These are phyloP conservation scores for Leptopilina clavipes DNA, from an alignment of 1,140 invertebrate species.

Conservation along the genomic window DNA sequence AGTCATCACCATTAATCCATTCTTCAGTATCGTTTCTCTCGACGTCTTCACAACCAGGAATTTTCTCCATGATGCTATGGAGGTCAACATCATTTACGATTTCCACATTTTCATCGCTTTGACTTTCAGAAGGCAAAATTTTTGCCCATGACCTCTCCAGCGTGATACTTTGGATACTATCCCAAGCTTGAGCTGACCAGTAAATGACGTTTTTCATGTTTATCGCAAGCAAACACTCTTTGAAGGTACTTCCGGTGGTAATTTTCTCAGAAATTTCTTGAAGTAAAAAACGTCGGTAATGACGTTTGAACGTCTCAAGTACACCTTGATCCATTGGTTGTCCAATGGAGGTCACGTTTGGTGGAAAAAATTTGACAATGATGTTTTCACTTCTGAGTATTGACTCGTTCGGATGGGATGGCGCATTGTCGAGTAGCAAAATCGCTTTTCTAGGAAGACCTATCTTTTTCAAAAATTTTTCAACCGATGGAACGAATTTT, in stretches of 20 bases:
- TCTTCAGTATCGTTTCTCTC: neutral
- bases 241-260: no score
- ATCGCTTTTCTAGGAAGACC: constrained; percentile 41
- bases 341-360: neutral
- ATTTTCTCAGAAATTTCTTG: neutral
- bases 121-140: no score
- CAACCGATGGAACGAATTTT: constrained; percentile 43
- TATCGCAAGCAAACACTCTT: no score
- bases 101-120: no score
- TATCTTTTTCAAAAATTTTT: constrained; percentile 26
- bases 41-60: no score
- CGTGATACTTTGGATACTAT: no score
- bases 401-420: neutral
- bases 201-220: no score
- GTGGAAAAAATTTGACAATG: neutral
- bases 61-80: no score
- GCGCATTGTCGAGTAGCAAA: constrained; percentile 42
- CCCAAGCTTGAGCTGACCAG: no score
- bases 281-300: neutral
- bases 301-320: constrained; percentile 22
- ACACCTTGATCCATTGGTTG: constrained; percentile 32
- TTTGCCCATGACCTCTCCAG: no score
- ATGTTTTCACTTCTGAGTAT: neutral
- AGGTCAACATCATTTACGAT: no score
- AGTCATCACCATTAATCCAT: neutral